These are phyloP conservation scores for Heliconius congener DNA, from an alignment of 1,140 invertebrate genomes.

Conservation along the genomic window DNA sequence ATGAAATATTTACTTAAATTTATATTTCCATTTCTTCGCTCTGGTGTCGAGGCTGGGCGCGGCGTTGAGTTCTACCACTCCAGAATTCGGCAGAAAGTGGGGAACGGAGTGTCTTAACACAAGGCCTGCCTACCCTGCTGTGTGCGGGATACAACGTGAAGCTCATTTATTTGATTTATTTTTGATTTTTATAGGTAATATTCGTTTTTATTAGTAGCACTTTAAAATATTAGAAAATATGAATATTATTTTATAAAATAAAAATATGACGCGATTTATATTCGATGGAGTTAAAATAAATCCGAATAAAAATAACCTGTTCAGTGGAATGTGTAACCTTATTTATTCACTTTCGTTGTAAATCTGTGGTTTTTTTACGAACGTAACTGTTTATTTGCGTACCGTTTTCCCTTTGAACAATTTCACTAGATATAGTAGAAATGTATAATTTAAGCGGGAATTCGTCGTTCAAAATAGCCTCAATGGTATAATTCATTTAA, in stretches of 20 bases:
- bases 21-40: too few relatives aligned
- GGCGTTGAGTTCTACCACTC: too few relatives aligned
- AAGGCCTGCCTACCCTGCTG: too few relatives aligned
- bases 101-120: too few relatives aligned
- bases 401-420: constrained; percentile 10
- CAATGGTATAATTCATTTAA: background rate
- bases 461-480: background rate
- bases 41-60: too few relatives aligned
- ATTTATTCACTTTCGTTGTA: constrained; percentile 1
- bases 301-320: background rate
- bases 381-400: background rate
- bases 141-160: too few relatives aligned
- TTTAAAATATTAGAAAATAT: too few relatives aligned
- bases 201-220: too few relatives aligned
- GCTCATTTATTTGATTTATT: too few relatives aligned
- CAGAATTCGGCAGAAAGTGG: too few relatives aligned
- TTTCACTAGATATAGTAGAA: background rate
- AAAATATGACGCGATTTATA: background rate
- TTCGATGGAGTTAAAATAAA: background rate
- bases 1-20: too few relatives aligned
- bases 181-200: background rate
- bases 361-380: background rate
- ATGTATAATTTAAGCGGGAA: background rate
- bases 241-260: background rate
- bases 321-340: background rate